phyloP scores from a whole-genome alignment of 2,888 invertebrate genomes.

The Rhynchonema sp. region DNA sequence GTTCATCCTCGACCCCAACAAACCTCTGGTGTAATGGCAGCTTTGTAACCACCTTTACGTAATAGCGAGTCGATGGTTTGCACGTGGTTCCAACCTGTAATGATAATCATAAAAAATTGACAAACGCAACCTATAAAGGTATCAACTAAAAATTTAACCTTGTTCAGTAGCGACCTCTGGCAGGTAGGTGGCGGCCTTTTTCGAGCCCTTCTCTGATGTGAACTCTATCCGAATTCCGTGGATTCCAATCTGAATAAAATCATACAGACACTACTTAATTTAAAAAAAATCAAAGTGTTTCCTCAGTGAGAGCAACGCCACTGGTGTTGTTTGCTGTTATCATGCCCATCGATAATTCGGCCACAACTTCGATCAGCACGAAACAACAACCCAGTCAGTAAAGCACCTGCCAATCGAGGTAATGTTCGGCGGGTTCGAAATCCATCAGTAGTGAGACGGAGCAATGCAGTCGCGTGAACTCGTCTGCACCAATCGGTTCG shows the following conservation, averaged over 20 bases:
- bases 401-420: slow-evolving; percentile 66
- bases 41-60: slow-evolving; percentile 84
- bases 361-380: too few relatives aligned
- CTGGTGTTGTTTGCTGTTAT: too few relatives aligned
- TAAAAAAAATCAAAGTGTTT: too few relatives aligned
- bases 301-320: too few relatives aligned
- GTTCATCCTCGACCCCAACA: too few relatives aligned
- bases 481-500: slow-evolving; percentile 76
- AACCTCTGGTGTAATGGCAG: slow-evolving; percentile 65
- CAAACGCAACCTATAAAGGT: not conserved
- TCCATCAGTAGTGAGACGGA: slow-evolving; percentile 86
- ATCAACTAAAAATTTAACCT: slow-evolving; percentile 41
- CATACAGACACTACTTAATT: not conserved
- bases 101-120: too few relatives aligned
- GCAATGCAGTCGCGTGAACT: slow-evolving; percentile 71
- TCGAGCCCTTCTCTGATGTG: slow-evolving; percentile 68
- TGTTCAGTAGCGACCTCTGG: slow-evolving; percentile 95
- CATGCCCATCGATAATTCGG: too few relatives aligned
- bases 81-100: slow-evolving; percentile 83
- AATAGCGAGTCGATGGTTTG: slow-evolving; percentile 94
- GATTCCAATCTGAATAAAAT: slow-evolving; percentile 41
- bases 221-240: slow-evolving; percentile 98
- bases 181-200: slow-evolving; percentile 88
- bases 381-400: too few relatives aligned
- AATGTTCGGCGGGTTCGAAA: slow-evolving; percentile 85